Base-by-base conservation (phyloP, 2,797 vertebrate genomes). In the Helarctos malayanus region DNA sequence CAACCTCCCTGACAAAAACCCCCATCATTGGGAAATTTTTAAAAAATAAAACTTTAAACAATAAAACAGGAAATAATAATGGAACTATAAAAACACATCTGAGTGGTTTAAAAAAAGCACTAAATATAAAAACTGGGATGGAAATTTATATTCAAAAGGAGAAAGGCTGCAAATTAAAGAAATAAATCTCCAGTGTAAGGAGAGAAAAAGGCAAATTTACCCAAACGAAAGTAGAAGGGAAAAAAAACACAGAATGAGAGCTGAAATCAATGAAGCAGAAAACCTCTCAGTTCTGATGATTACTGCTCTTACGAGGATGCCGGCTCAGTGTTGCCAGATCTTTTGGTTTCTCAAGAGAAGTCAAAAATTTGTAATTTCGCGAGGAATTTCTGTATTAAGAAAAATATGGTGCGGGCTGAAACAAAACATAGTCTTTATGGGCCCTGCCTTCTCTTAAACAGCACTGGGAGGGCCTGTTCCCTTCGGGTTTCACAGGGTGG, bases 121-220 rank as follows among this genome's bases (percentile, higher is more conserved):
- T 41, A 25, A 88, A 25, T 86, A 81, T 54, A 29, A 88, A 96
- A 96, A 97, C 29, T 25, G 68, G 23, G 38, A 32, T 86, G 73
- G 35, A 81, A 27, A 91, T 96, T 97, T 78, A 59, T 25, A 63
- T 79, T 35, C 38, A 52, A 10, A 90, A 93, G 90, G 54, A 38
- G 93, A 83, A 85, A 69, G 9, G 4, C 83, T 80, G 6, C 7
- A 57, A 59, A 68, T 75, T 82, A 89, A 86, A 86, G 89, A 93
- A 73, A 73, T 35, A 61, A 27, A n/a, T 92, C 68, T 90, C 83
- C 32, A 59, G 32, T 23, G 18, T 38, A 78, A 78, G 57, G 81
- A 63, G n/a, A 56, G 10, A 71, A 59, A 32, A 65, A 73, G 52
- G 27, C 29, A 78, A 41, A 88, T 57, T 69, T 73, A 81, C 41